phyloP scores from a whole-genome alignment of 2,797 vertebrate species.

The Micropoecilia bifurca region DNA sequence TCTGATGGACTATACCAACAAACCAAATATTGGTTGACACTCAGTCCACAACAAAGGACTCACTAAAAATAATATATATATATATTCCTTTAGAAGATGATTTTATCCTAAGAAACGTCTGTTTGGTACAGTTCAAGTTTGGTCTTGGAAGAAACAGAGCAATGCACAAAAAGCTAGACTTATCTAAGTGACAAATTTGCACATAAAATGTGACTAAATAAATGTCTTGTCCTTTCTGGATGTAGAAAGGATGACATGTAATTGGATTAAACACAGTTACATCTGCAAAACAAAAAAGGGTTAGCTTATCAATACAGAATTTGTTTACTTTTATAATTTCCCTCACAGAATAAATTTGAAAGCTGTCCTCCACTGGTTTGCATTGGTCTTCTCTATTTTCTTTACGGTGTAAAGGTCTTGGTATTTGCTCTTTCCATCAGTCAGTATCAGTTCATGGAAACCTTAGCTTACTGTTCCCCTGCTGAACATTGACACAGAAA shows the following conservation, averaged over 20 bases:
- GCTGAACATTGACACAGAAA: conserved; percentile 40
- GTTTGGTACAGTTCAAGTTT: background rate
- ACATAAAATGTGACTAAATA: background rate
- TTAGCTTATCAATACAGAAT: background rate
- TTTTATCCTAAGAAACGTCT: background rate
- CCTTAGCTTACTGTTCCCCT: conserved; percentile 25
- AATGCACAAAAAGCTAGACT: background rate
- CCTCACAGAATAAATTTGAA: conserved; percentile 1
- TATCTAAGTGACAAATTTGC: background rate
- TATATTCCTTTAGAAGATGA: background rate
- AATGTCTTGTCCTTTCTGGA: background rate
- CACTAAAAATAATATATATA: background rate
- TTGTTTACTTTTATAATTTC: background rate
- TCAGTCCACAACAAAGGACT: background rate
- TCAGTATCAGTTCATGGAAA: conserved; percentile 27
- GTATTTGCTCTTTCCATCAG: conserved; percentile 1
- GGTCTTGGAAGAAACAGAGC: background rate
- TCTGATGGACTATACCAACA: background rate
- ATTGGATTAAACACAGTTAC: background rate
- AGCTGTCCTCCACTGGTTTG: conserved; percentile 3
- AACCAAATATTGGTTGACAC: background rate
- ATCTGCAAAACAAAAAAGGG: background rate
- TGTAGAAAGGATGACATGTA: background rate
- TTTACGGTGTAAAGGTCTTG: background rate
- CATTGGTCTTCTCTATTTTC: too few relatives aligned